phyloP scores from a whole-genome alignment of 2,888 invertebrate genomes.

The Shargacucullia verbasci region DNA sequence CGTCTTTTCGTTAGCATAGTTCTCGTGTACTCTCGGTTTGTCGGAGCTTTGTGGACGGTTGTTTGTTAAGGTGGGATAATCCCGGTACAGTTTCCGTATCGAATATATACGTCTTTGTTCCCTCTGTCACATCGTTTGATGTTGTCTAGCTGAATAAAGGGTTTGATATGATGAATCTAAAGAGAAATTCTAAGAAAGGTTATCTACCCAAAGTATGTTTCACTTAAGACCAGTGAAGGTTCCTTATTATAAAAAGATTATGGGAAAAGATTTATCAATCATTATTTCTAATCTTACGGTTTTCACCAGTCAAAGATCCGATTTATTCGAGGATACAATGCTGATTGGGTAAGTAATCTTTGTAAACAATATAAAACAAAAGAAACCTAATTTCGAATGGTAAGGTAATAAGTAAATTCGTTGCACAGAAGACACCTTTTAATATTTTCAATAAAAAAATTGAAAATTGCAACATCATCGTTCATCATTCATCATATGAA shows the following conservation, averaged over 20 bases:
- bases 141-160: conserved; percentile 68
- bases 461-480: conserved; percentile 84
- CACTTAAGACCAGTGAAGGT: conserved; percentile 17
- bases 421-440: conserved; percentile 61
- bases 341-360: too few species aligned
- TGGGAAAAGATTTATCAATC: conserved; percentile 1
- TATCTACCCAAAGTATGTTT: conserved; percentile 2
- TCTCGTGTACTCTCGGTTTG: conserved; percentile 74
- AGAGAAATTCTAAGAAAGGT: conserved; percentile 36
- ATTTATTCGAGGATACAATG: too few species aligned
- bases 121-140: conserved; percentile 71
- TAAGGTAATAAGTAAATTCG: conserved; percentile 55
- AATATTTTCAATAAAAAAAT: conserved; percentile 72
- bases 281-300: conserved; percentile 3
- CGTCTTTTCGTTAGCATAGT: conserved; percentile 85
- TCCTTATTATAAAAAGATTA: conserved; percentile 35
- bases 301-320: too few species aligned
- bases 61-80: conserved; percentile 84
- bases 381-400: too few species aligned
- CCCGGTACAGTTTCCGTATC: conserved; percentile 76
- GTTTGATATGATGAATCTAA: conserved; percentile 57
- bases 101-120: conserved; percentile 66
- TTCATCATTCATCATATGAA: conserved; percentile 87
- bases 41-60: conserved; percentile 75
- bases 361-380: too few species aligned